phyloP scores from a whole-genome alignment of 2,888 invertebrate genomes.

The Pseudolycoriella hygida region DNA sequence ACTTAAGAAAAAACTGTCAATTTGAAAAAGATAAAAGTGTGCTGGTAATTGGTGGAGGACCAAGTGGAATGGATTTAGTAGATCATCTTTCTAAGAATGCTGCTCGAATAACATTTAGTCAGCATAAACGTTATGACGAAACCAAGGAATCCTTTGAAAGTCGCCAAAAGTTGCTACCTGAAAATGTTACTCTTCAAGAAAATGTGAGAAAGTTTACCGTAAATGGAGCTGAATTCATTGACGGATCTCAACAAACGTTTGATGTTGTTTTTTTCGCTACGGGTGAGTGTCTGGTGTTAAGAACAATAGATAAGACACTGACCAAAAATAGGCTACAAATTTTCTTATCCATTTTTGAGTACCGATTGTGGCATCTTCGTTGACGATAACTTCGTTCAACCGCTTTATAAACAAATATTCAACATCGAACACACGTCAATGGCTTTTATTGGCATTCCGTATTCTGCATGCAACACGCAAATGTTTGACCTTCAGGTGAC shows the following conservation, averaged over 20 bases:
- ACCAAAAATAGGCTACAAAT: too few relatives aligned
- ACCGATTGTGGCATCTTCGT: constrained; percentile 48
- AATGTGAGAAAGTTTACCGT: constrained; percentile 38
- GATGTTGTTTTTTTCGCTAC: constrained; percentile 64
- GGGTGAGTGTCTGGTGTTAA: constrained; percentile 26
- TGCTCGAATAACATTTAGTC: constrained; percentile 45
- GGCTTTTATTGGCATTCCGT: constrained; percentile 69
- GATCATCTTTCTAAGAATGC: constrained; percentile 47
- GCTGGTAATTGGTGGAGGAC: constrained; percentile 70
- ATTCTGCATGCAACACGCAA: constrained; percentile 66
- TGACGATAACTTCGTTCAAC: constrained; percentile 60
- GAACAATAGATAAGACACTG: too few relatives aligned
- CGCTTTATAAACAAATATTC: constrained; percentile 72
- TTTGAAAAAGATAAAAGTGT: constrained; percentile 38
- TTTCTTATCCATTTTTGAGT: constrained; percentile 46
- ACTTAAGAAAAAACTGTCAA: too few relatives aligned
- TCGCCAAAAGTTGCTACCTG: constrained; percentile 15
- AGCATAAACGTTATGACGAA: constrained; percentile 45
- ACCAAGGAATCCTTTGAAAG: constrained; percentile 30
- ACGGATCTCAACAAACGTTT: constrained; percentile 41
- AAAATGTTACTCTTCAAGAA: constrained; percentile 45
- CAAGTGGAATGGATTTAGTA: constrained; percentile 68
- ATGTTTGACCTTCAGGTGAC: constrained; percentile 71
- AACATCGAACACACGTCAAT: constrained; percentile 64
- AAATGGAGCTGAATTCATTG: constrained; percentile 38